These are phyloP conservation scores for Adelphocoris suturalis DNA, from an alignment of 2,888 invertebrate genomes.

Conservation along the genomic window DNA sequence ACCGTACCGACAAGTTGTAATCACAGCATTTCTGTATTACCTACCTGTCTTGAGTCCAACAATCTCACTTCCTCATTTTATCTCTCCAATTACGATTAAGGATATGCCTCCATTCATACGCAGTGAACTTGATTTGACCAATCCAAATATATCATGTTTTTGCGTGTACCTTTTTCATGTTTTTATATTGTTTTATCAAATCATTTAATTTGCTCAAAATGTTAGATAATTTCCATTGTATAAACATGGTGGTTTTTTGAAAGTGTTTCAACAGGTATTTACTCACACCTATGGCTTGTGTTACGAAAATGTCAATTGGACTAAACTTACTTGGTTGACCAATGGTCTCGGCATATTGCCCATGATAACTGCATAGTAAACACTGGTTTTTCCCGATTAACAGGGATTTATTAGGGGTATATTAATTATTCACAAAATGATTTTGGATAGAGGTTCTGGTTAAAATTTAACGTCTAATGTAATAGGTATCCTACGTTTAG, in stretches of 20 bases:
- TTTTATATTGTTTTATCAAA: background rate
- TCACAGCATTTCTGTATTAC: no score
- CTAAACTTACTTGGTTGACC: constrained; percentile 22
- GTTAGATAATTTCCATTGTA: constrained; percentile 5
- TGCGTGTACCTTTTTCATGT: background rate
- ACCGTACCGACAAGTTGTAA: background rate
- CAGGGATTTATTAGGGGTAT: constrained; percentile 19
- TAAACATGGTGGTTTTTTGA: constrained; percentile 57
- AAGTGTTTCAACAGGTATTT: constrained; percentile 60
- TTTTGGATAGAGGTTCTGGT: background rate
- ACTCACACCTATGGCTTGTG: constrained; percentile 56
- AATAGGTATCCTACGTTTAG: background rate
- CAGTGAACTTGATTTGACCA: constrained; percentile 40
- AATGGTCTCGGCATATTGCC: constrained; percentile 2
- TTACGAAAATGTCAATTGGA: constrained; percentile 23
- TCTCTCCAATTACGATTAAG: no score
- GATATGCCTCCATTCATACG: background rate
- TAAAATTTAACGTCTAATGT: background rate
- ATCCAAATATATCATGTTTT: background rate
- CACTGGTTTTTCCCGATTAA: background rate
- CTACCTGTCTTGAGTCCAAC: no score
- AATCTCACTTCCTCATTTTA: no score
- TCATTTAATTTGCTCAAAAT: background rate
- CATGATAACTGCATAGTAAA: background rate
- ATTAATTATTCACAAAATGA: background rate